A percentile compares a stretch with the other conserved stretches of the same genome.
These are phyloP conservation scores for Cyanistes caeruleus DNA, from an alignment of 2,113 vertebrate species.

Conservation along the genomic window DNA sequence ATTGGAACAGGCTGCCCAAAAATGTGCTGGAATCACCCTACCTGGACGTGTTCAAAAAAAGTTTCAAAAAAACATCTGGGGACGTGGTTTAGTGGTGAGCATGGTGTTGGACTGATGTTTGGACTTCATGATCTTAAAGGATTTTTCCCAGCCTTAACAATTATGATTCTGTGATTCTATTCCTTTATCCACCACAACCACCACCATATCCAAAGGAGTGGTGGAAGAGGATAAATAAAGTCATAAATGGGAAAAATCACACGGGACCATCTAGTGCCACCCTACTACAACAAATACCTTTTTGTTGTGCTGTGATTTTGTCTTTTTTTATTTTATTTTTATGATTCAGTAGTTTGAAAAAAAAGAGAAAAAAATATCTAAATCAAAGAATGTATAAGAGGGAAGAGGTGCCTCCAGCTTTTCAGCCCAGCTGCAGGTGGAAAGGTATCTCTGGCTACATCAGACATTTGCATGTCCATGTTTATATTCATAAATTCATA, in stretches of 20 bases:
- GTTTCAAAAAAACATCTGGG: neutral
- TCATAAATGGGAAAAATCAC: neutral
- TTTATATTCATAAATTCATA: neutral
- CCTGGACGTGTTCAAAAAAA: neutral
- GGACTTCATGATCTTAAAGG: neutral
- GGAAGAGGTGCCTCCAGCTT: neutral
- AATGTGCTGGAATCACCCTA: neutral
- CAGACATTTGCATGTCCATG: neutral
- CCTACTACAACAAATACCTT: neutral
- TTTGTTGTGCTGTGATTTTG: neutral
- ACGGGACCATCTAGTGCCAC: fast-evolving
- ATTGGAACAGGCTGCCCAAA: neutral
- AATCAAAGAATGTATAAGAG: neutral
- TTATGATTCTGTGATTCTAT: neutral
- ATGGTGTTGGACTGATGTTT: neutral
- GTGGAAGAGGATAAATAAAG: neutral
- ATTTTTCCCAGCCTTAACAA: neutral
- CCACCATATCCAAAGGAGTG: neutral
- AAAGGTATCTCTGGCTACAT: neutral
- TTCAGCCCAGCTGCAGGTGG: neutral
- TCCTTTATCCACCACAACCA: neutral
- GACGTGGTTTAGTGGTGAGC: neutral
- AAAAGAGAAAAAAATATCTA: neutral
- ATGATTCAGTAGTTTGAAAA: neutral
- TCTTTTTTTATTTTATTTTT: neutral